A percentile compares a stretch with the other conserved stretches of the same genome.
Evolutionary conservation across 2,888 invertebrate genomes (phyloP).

Genomic region (Chrysopilus asiliformis): DNA sequence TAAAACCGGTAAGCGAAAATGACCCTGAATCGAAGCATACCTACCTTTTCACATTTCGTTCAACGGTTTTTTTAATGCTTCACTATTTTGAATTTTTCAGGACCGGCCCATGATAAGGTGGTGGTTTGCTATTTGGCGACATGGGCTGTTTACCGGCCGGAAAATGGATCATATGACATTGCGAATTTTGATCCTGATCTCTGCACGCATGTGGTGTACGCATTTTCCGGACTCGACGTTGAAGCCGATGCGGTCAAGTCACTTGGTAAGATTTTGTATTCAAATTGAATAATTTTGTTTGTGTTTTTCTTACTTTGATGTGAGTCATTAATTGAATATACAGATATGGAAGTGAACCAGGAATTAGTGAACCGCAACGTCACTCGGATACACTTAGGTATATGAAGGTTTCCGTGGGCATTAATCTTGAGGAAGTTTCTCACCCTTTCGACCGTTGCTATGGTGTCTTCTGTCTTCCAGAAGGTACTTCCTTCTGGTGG

Average conservation of each 20-base stretch:
- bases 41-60: neutral
- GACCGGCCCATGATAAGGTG: conserved; percentile 55
- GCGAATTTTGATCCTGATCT: conserved; percentile 57
- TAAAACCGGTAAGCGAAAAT: conserved; percentile 7
- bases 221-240: conserved; percentile 65
- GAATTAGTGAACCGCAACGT: too few relatives aligned
- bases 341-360: too few relatives aligned
- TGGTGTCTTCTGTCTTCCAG: too few relatives aligned
- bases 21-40: neutral
- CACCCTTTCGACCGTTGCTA: too few relatives aligned
- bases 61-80: neutral
- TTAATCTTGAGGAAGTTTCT: too few relatives aligned
- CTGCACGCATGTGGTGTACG: conserved; percentile 70
- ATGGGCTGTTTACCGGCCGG: conserved; percentile 64
- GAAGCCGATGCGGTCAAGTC: conserved; percentile 52
- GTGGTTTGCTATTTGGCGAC: conserved; percentile 70
- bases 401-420: too few relatives aligned
- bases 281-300: neutral
- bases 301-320: neutral
- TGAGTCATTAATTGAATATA: too few relatives aligned
- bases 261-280: conserved; percentile 41
- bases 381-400: too few relatives aligned
- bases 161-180: conserved; percentile 48
- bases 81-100: conserved; percentile 39
- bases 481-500: too few relatives aligned